Conservation (phyloP, 2,888 invertebrate species). For the Agrilus biguttatus region DNA sequence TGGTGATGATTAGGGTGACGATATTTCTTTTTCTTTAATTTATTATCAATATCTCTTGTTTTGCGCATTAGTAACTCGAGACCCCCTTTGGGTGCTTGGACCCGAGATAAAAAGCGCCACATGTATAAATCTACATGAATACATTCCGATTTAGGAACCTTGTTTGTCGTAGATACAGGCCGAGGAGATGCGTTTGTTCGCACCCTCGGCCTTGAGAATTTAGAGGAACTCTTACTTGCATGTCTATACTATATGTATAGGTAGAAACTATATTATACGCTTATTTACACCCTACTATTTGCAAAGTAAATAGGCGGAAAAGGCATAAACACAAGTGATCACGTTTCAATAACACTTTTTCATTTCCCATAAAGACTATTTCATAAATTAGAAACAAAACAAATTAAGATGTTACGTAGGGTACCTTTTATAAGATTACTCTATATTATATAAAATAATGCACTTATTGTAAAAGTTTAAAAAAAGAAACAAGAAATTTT, state of each 20-base stretch:
- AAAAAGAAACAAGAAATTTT: too few species aligned
- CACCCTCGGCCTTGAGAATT: conserved; percentile 10
- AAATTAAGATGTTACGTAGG: too few species aligned
- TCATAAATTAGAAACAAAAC: too few species aligned
- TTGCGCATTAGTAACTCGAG: conserved; percentile 20
- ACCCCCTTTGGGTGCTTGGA: conserved; percentile 29
- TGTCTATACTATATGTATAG: conserved; percentile 18
- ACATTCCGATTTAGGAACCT: conserved; percentile 32
- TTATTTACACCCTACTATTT: conserved; percentile 1
- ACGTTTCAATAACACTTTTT: too few species aligned
- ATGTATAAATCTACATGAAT: conserved; percentile 28
- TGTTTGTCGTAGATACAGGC: conserved; percentile 27
- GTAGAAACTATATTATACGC: conserved; percentile 9
- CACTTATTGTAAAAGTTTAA: too few species aligned
- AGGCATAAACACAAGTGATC: too few species aligned
- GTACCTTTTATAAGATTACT: too few species aligned
- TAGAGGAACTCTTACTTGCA: conserved; percentile 26
- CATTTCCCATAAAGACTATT: too few species aligned
- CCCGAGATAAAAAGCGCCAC: conserved; percentile 26
- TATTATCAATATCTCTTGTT: too few species aligned
- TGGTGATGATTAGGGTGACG: conserved; percentile 18
- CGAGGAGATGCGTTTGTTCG: conserved; percentile 4
- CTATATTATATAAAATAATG: too few species aligned
- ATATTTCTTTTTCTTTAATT: conserved; percentile 13
- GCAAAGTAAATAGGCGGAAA: too few species aligned